A percentile compares a stretch with the other conserved stretches of the same genome.
Conservation (phyloP, 2,888 invertebrate genomes). For the Tetanocera ferruginea region DNA sequence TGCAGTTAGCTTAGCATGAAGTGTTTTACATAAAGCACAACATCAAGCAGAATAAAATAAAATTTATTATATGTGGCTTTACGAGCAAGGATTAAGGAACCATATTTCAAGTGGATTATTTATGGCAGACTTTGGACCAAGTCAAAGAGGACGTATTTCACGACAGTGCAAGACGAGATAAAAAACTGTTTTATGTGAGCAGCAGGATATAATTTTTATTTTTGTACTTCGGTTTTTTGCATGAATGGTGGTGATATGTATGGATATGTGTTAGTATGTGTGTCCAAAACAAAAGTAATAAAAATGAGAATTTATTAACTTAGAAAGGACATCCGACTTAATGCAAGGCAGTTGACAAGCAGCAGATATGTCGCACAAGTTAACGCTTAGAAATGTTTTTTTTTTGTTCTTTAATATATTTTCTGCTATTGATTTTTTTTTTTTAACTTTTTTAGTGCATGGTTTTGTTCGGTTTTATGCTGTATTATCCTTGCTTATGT, state of each 20-base stretch:
- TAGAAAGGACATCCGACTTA: not conserved
- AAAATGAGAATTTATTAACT: not conserved
- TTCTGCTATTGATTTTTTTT: not conserved
- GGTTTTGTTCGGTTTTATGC: not conserved
- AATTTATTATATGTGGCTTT: not conserved
- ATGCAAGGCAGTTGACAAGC: not conserved
- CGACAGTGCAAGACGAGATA: not conserved
- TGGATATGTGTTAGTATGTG: not conserved
- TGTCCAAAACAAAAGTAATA: not conserved
- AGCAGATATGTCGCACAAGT: not conserved
- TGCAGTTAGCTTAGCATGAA: too few species aligned
- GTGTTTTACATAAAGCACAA: not conserved
- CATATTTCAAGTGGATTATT: slow-evolving; percentile 28
- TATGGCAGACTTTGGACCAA: not conserved
- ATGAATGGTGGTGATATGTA: not conserved
- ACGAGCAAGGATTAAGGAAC: slow-evolving; percentile 19
- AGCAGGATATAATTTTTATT: not conserved
- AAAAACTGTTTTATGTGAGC: not conserved
- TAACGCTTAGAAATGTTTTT: not conserved
- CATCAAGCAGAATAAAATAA: slow-evolving; percentile 1
- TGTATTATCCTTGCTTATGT: slow-evolving; percentile 57
- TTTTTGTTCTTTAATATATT: not conserved
- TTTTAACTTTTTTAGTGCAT: too few species aligned
- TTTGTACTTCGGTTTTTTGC: not conserved
- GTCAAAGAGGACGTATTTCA: not conserved